Conservation (phyloP, 2,888 invertebrate species). For the Linyphia triangularis region DNA sequence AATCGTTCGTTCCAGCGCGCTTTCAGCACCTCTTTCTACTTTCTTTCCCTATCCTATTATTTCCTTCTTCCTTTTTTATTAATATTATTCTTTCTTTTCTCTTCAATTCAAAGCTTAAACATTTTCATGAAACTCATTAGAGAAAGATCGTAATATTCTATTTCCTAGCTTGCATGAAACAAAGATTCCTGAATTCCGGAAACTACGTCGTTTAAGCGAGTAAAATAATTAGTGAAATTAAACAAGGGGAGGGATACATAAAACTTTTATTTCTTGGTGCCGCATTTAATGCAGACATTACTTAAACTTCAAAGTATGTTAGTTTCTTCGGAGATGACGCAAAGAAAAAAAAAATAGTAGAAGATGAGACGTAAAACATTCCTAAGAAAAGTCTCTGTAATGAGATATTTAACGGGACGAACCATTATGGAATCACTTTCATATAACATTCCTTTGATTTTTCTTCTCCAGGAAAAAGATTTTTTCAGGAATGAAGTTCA, state of each 20-base stretch:
- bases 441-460: conserved; percentile 47
- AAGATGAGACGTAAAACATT: conserved; percentile 55
- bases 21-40: background rate
- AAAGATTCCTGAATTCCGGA: conserved; percentile 58
- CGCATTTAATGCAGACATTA: conserved; percentile 64
- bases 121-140: conserved; percentile 61
- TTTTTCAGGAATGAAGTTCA: conserved; percentile 28
- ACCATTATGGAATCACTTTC: conserved; percentile 63
- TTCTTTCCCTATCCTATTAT: background rate
- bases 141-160: conserved; percentile 58
- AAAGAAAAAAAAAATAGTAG: background rate
- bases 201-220: conserved; percentile 44
- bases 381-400: conserved; percentile 54
- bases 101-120: conserved; percentile 45
- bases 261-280: conserved; percentile 47
- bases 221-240: conserved; percentile 70
- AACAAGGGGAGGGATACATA: conserved; percentile 51
- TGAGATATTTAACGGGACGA: conserved; percentile 61
- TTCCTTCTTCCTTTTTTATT: background rate
- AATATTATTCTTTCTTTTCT: background rate
- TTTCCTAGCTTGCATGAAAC: conserved; percentile 10
- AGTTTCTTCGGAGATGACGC: conserved; percentile 13
- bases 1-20: conserved; percentile 3
- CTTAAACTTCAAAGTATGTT: conserved; percentile 53
- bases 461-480: background rate